phyloP scores from a whole-genome alignment of 2,113 vertebrate genomes.

The Prionailurus viverrinus region DNA sequence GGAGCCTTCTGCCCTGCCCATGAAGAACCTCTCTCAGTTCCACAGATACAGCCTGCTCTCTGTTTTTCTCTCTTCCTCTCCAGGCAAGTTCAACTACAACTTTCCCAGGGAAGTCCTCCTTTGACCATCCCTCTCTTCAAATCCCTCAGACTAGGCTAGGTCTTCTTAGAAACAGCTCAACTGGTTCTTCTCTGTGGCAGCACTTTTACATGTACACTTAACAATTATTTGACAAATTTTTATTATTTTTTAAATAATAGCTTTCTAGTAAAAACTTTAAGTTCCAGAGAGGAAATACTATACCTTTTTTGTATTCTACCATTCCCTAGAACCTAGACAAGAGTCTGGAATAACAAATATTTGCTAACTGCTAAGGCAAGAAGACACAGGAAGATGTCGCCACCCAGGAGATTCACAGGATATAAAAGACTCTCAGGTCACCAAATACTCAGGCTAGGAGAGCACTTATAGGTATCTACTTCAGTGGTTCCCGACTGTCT shows the following conservation, averaged over 20 bases:
- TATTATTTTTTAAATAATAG: background rate
- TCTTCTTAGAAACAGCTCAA: background rate
- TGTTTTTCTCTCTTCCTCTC: background rate
- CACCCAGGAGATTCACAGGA: background rate
- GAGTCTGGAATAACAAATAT: conserved; percentile 46
- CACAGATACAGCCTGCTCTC: background rate
- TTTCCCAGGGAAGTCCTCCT: background rate
- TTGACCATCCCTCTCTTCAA: background rate
- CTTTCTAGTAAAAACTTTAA: background rate
- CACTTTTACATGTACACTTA: background rate
- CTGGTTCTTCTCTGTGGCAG: background rate
- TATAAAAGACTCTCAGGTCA: background rate
- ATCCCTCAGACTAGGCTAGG: background rate
- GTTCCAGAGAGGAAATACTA: background rate
- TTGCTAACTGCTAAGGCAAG: background rate
- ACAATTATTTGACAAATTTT: background rate
- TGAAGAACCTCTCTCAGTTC: background rate
- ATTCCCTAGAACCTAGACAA: background rate
- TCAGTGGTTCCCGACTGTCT: background rate
- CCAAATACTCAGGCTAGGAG: background rate
- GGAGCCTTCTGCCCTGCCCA: background rate
- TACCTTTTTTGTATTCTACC: background rate
- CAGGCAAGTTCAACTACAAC: background rate
- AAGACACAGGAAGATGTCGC: background rate
- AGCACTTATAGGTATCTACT: background rate